phyloP scores from a whole-genome alignment of 37 sponge, comb jelly and placozoan genomes.

The Eunapius fragilis region DNA sequence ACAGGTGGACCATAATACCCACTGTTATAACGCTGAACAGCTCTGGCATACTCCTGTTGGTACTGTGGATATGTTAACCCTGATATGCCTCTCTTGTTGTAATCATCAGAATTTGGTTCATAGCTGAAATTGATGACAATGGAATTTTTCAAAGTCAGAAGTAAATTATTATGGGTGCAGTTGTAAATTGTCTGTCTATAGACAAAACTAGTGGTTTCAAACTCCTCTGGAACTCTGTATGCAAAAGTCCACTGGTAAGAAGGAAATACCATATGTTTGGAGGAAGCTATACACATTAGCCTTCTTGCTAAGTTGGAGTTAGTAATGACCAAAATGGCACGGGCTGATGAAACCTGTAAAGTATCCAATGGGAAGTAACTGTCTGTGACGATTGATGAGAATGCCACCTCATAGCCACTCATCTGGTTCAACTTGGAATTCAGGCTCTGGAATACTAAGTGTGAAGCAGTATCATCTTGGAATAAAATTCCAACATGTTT shows the following conservation, averaged over 20 bases:
- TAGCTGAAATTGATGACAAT: conserved; percentile 1
- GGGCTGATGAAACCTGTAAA: neutral
- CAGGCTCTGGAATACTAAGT: neutral
- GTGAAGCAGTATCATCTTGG: neutral
- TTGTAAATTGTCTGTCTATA: neutral
- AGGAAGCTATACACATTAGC: conserved; percentile 27
- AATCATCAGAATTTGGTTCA: neutral
- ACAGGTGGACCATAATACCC: neutral
- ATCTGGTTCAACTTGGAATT: neutral
- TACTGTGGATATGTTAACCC: conserved; percentile 16
- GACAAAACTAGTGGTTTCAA: neutral
- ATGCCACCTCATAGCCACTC: neutral
- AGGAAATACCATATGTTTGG: neutral
- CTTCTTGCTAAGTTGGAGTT: neutral
- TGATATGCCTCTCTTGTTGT: neutral
- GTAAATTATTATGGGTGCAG: neutral
- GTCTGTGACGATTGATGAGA: neutral
- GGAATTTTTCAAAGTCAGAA: neutral
- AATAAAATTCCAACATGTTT: conserved; percentile 6
- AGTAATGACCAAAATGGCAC: neutral
- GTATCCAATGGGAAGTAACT: neutral
- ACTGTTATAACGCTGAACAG: neutral
- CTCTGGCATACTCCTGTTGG: neutral
- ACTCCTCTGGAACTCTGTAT: conserved; percentile 3
- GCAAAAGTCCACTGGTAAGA: conserved; percentile 25